Evolutionary conservation across 1,140 invertebrate species (phyloP), one percentile per base, ranked within the genome.

Genomic region (Lucilia cuprina): DNA sequence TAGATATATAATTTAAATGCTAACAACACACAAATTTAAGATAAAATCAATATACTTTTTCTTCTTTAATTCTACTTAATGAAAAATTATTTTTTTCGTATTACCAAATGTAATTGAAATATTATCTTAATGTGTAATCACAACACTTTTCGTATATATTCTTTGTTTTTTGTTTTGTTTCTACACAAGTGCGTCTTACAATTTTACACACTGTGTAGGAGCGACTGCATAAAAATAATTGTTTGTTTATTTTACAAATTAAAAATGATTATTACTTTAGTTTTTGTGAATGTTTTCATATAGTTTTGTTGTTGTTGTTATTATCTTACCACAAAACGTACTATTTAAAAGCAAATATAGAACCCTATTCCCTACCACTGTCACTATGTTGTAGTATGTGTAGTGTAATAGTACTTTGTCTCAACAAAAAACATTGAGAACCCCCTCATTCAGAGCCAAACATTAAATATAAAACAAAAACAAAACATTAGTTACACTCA

Each of bases 221-320:
- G 41, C 41, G 41, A n/a, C 55, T 70, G 65, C 65, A 70, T 70
- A 70, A 9, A 30, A 70, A 19, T 70, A 25, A 70, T 60, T 70
- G 65, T 70, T 70, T 12, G 65, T 70, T 70, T 70, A 70, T 70
- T 70, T 21, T 70, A 70, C 65, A 70, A 70, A 70, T 70, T 70
- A 70, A 70, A 70, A 70, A 21, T 21, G 19, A 70, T 60, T 21
- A 9, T 19, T 21, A n/a, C 3, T 70, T 25, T 70, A 9, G 13
- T 70, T 10, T 70, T 70, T 70, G 25, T 30, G 25, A 30, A 30
- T 30, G 25, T 70, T 70, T 70, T 70, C 5, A 2, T 12, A 14
- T n/a, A 7, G 2, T 60, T 60, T 14, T 60, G 2, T 60, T 60
- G 13, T 60, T 60, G n/a, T 60, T 17, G 13, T 12, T 17, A 9